phyloP scores from a whole-genome alignment of 2,888 invertebrate genomes.

The Polietes domitor region DNA sequence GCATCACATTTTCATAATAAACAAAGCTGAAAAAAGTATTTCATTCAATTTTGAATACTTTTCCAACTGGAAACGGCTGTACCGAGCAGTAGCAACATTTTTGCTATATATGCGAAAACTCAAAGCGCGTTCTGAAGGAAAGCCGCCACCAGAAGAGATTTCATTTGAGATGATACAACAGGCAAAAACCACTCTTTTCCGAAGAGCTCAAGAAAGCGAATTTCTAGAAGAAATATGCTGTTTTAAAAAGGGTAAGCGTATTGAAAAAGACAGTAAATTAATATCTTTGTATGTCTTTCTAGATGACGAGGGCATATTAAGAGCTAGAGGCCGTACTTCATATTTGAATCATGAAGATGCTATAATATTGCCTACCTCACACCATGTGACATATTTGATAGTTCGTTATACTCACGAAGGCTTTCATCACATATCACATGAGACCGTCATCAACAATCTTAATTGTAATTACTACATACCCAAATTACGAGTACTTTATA shows the following conservation, averaged over 20 bases:
- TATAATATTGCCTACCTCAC: conserved; percentile 46
- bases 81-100: conserved; percentile 27
- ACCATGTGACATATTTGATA: conserved; percentile 45
- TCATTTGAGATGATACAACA: conserved; percentile 46
- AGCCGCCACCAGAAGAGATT: not conserved
- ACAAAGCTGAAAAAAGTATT: conserved; percentile 18
- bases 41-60: conserved; percentile 33
- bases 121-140: conserved; percentile 26
- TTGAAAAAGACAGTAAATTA: conserved; percentile 49
- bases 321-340: conserved; percentile 45
- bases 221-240: conserved; percentile 47
- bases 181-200: conserved; percentile 41
- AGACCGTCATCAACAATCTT: conserved; percentile 52
- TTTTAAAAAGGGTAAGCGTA: conserved; percentile 54
- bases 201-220: conserved; percentile 45
- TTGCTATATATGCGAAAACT: conserved; percentile 26
- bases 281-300: conserved; percentile 60
- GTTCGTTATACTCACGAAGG: conserved; percentile 39
- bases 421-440: conserved; percentile 50
- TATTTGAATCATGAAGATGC: conserved; percentile 52
- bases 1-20: conserved; percentile 21
- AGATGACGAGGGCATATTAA: conserved; percentile 54
- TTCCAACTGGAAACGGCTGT: conserved; percentile 41
- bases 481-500: conserved; percentile 54
- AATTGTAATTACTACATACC: conserved; percentile 47